Evolutionary conservation across 2,888 invertebrate species (phyloP).

Genomic region (Diplazon laetatorius): DNA sequence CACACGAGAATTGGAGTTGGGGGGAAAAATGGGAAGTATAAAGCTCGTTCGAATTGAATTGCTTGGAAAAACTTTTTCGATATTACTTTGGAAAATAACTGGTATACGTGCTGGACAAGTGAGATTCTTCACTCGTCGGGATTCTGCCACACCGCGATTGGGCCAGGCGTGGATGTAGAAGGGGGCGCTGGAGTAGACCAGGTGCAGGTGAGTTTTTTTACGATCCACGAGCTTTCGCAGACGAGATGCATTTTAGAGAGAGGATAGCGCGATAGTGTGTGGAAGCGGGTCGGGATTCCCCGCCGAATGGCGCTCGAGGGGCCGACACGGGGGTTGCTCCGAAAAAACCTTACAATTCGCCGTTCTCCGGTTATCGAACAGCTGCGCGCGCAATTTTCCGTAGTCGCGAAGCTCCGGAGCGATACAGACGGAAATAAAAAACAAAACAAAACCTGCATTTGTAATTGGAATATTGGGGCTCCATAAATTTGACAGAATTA

Average conservation of each 20-base stretch:
- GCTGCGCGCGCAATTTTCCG: conserved; percentile 75
- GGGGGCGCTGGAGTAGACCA: conserved; percentile 51
- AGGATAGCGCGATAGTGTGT: conserved; percentile 49
- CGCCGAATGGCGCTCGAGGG: conserved; percentile 64
- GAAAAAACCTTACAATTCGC: conserved; percentile 42
- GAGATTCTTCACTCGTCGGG: conserved; percentile 56
- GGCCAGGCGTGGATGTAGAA: conserved; percentile 6
- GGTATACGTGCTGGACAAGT: conserved; percentile 35
- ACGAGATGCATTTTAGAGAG: conserved; percentile 62
- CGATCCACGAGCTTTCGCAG: conserved; percentile 49
- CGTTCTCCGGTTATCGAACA: conserved; percentile 73
- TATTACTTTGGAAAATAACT: conserved; percentile 34
- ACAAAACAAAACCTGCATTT: not conserved
- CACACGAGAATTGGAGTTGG: no score
- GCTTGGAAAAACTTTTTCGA: conserved; percentile 37
- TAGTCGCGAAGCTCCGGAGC: conserved; percentile 22
- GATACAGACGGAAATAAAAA: conserved; percentile 16
- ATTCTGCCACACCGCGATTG: conserved; percentile 46
- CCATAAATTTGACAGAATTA: conserved; percentile 8
- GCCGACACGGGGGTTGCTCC: conserved; percentile 46
- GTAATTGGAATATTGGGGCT: not conserved
- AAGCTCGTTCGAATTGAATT: no score
- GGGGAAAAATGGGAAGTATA: no score
- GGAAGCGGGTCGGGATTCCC: conserved; percentile 70
- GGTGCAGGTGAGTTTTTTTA: conserved; percentile 64